A percentile compares a stretch with the other conserved stretches of the same genome.
phyloP scores from a whole-genome alignment of 2,113 vertebrate genomes.

The Pantherophis guttatus region DNA sequence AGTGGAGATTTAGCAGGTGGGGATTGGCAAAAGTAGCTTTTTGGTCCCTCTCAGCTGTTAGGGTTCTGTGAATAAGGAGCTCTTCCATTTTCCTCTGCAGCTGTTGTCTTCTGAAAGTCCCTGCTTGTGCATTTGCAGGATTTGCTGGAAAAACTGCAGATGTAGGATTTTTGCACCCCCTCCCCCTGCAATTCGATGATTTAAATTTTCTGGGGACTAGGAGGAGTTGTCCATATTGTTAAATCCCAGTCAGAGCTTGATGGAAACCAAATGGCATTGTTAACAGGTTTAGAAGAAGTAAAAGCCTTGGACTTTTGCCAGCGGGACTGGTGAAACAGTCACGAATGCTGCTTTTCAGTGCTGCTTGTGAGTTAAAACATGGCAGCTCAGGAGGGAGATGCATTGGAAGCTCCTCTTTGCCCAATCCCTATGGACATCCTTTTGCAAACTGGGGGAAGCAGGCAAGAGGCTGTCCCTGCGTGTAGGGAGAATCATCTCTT shows the following conservation, averaged over 20 bases:
- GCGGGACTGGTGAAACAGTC: neutral
- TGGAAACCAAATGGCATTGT: slow-evolving; percentile 20
- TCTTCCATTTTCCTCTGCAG: neutral
- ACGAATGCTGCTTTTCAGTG: neutral
- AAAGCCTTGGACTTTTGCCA: neutral
- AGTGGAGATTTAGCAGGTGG: neutral
- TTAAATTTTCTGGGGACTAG: neutral
- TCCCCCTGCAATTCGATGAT: slow-evolving; percentile 4
- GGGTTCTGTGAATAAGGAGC: neutral
- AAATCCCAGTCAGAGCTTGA: neutral
- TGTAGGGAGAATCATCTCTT: neutral
- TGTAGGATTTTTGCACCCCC: neutral
- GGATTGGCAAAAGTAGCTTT: neutral
- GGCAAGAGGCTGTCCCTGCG: neutral
- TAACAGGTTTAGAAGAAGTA: slow-evolving; percentile 2
- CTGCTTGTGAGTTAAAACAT: neutral
- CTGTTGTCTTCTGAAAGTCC: neutral
- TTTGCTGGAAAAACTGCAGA: slow-evolving; percentile 10
- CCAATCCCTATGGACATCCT: neutral
- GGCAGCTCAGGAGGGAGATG: neutral
- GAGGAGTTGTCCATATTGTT: neutral
- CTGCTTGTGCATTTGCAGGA: neutral
- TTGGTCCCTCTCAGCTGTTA: neutral
- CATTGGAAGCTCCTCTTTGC: neutral
- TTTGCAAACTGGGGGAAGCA: neutral